Percentiles rank a stretch among this genome's conserved stretches.
These are phyloP conservation scores for Collichthys lucidus DNA, from an alignment of 2,113 vertebrate genomes.

Conservation along the genomic window DNA sequence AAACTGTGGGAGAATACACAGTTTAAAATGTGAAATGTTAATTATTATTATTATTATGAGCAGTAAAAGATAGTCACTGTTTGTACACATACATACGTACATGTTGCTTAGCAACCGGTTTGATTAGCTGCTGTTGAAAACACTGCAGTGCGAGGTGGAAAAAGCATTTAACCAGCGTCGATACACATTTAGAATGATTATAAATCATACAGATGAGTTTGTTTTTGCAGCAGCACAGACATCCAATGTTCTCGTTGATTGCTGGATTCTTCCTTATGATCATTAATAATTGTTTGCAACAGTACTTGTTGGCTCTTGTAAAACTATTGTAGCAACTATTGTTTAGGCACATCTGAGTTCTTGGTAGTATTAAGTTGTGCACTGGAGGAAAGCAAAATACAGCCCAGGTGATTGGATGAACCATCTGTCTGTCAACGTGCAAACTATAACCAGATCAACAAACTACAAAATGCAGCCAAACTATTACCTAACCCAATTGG, in stretches of 20 bases:
- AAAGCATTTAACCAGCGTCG: background rate
- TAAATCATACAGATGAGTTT: background rate
- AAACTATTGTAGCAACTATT: background rate
- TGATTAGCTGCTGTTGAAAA: slow-evolving; percentile 1
- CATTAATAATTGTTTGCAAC: background rate
- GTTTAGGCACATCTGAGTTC: background rate
- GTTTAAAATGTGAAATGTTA: background rate
- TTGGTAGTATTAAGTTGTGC: background rate
- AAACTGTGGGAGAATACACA: background rate
- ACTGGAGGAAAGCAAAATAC: too few relatives aligned
- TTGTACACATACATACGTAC: background rate
- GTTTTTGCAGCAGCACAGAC: background rate
- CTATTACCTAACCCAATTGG: too few relatives aligned
- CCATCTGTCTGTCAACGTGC: too few relatives aligned
- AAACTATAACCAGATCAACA: too few relatives aligned
- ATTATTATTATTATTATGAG: slow-evolving; percentile 6
- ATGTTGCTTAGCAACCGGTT: background rate
- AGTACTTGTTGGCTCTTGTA: background rate
- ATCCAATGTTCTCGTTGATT: background rate
- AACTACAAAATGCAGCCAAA: too few relatives aligned
- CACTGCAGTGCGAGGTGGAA: background rate
- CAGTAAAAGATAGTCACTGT: background rate
- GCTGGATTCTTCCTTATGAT: background rate
- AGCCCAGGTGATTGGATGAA: too few relatives aligned
- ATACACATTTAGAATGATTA: background rate